A percentile compares a stretch with the other conserved stretches of the same genome.
These are phyloP conservation scores for Smithornis capensis DNA, from an alignment of 2,113 vertebrate genomes.

Conservation along the genomic window DNA sequence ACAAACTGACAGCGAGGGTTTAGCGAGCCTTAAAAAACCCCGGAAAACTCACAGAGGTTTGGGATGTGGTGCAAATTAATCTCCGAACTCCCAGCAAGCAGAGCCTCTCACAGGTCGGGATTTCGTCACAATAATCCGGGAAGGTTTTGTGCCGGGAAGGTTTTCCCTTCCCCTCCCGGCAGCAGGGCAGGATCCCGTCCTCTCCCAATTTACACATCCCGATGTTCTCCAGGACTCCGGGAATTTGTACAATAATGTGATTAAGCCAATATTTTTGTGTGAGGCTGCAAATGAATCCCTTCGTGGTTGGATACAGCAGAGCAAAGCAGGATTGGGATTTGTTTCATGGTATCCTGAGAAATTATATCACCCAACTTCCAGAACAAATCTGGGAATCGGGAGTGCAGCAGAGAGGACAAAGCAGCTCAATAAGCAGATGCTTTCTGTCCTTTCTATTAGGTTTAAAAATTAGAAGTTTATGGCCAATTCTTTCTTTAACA, in stretches of 20 bases:
- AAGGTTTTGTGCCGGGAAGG: accelerated
- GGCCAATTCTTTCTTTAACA: background rate
- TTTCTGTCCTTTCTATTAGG: background rate
- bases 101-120: background rate
- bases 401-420: background rate
- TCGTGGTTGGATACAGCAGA: accelerated
- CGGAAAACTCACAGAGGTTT: background rate
- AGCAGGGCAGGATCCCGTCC: background rate
- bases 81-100: background rate
- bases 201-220: accelerated
- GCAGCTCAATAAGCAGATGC: background rate
- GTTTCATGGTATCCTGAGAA: accelerated
- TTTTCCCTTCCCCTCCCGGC: background rate
- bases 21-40: too few species aligned
- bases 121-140: accelerated
- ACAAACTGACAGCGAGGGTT: background rate
- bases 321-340: background rate
- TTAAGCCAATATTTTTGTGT: accelerated
- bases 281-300: accelerated
- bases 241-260: background rate
- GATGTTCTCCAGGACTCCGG: background rate
- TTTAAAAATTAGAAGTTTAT: background rate
- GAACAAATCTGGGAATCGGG: background rate
- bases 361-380: background rate
- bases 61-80: accelerated